These are phyloP conservation scores for Trichopoda pennipes DNA, from an alignment of 2,888 invertebrate species.

Conservation along the genomic window DNA sequence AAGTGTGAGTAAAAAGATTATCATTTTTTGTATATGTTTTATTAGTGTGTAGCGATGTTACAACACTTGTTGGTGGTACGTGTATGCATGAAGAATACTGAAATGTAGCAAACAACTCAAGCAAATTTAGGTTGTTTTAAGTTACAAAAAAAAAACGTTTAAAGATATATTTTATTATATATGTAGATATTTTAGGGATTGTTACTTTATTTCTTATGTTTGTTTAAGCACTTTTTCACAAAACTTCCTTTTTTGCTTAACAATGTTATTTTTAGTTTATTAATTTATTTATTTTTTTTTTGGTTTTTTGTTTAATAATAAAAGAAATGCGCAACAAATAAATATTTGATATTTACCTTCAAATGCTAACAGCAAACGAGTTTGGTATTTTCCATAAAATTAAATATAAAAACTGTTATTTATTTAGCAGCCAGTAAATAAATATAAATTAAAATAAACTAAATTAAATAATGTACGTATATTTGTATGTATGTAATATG, in stretches of 20 bases:
- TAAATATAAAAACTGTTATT: background rate
- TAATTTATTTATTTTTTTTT: too few relatives aligned
- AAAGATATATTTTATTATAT: too few relatives aligned
- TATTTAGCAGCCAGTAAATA: slow-evolving; percentile 7
- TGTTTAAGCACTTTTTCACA: too few relatives aligned
- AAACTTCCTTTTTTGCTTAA: background rate
- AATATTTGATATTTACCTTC: background rate
- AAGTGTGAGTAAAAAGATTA: slow-evolving; percentile 23
- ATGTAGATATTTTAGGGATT: too few relatives aligned
- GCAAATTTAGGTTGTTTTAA: slow-evolving; percentile 12
- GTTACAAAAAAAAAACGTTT: slow-evolving; percentile 4
- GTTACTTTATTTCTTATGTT: too few relatives aligned
- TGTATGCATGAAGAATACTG: slow-evolving; percentile 8
- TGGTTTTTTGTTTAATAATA: background rate
- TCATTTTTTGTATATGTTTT: slow-evolving; percentile 1
- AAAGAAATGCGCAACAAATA: background rate
- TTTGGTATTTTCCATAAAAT: too few relatives aligned
- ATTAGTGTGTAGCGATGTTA: slow-evolving; percentile 7
- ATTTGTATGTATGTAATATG: too few relatives aligned
- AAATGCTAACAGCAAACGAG: background rate
- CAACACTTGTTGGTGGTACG: slow-evolving; percentile 47
- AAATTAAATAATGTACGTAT: background rate
- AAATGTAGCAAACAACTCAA: background rate
- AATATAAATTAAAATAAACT: too few relatives aligned
- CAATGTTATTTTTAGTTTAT: background rate